phyloP scores from a whole-genome alignment of 2,113 vertebrate species.

The Cyprinodon brontotheroides region DNA sequence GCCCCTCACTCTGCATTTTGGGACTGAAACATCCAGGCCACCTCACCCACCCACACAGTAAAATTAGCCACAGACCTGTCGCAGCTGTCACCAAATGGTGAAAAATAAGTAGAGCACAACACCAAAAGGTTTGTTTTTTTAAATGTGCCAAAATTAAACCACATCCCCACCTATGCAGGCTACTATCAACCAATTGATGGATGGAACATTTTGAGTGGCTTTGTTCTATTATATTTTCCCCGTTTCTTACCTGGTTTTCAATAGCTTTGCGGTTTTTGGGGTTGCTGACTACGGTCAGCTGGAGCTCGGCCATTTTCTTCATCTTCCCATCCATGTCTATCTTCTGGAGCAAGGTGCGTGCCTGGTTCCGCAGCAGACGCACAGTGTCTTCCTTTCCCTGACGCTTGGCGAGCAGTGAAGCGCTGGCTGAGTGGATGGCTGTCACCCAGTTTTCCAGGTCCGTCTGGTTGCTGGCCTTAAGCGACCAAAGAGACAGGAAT shows the following conservation, averaged over 20 bases:
- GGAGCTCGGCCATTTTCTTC: slow-evolving; percentile 97
- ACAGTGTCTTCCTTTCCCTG: slow-evolving; percentile 95
- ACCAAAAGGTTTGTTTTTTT: background rate
- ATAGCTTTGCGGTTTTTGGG: slow-evolving; percentile 96
- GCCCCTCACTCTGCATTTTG: slow-evolving; percentile 44
- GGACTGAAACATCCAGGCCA: slow-evolving; percentile 66
- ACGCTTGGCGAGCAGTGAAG: slow-evolving; percentile 93
- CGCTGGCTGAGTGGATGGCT: slow-evolving; percentile 94
- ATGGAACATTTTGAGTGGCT: background rate
- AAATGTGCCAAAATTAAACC: background rate
- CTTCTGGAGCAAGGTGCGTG: slow-evolving; percentile 90
- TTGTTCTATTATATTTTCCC: background rate
- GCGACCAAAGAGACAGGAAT: background rate
- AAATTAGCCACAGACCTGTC: slow-evolving; percentile 46
- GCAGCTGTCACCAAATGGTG: slow-evolving; percentile 26
- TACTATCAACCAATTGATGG: background rate
- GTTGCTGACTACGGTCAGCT: slow-evolving; percentile 89
- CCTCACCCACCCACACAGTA: slow-evolving; percentile 58
- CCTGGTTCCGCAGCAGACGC: slow-evolving; percentile 88
- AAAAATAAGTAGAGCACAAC: slow-evolving; percentile 48
- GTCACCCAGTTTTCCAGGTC: slow-evolving; percentile 98
- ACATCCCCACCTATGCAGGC: too few relatives aligned
- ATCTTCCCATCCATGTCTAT: slow-evolving; percentile 99
- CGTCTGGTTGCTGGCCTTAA: slow-evolving; percentile 92
- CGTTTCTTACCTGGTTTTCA: slow-evolving; percentile 88